phyloP scores from a whole-genome alignment of 1,140 invertebrate genomes.

The Dendroctonus valens region DNA sequence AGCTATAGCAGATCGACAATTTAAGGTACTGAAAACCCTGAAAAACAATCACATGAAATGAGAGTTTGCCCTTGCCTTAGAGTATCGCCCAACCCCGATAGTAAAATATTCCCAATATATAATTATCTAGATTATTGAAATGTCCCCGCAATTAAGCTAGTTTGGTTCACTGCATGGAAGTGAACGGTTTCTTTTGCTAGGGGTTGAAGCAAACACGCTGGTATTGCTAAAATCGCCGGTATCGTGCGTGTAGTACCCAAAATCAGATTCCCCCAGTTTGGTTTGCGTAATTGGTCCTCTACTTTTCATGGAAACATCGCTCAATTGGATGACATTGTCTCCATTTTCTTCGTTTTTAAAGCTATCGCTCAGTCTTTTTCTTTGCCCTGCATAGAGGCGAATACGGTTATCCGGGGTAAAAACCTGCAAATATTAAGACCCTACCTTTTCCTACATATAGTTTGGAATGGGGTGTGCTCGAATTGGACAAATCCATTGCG shows the following conservation, averaged over 20 bases:
- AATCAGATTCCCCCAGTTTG: slow-evolving; percentile 33
- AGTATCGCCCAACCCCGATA: too few relatives aligned
- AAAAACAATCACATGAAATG: too few relatives aligned
- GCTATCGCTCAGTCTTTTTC: slow-evolving; percentile 49
- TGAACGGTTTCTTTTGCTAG: slow-evolving; percentile 34
- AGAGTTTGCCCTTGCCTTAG: too few relatives aligned
- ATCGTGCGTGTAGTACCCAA: slow-evolving; percentile 38
- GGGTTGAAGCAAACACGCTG: slow-evolving; percentile 43
- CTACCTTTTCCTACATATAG: slow-evolving; percentile 36
- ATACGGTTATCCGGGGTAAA: slow-evolving; percentile 2
- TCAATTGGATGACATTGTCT: slow-evolving; percentile 27
- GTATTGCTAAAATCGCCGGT: slow-evolving; percentile 19
- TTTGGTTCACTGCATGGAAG: too few relatives aligned
- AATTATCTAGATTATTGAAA: too few relatives aligned
- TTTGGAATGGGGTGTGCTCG: slow-evolving; percentile 44
- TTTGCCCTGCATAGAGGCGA: slow-evolving; percentile 32
- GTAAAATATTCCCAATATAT: too few relatives aligned
- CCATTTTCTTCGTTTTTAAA: slow-evolving; percentile 40
- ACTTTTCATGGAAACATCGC: slow-evolving; percentile 15
- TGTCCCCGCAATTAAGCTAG: too few relatives aligned
- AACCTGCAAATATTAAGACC: background rate
- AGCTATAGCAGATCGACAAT: too few relatives aligned
- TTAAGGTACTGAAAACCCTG: too few relatives aligned
- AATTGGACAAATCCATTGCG: slow-evolving; percentile 44
- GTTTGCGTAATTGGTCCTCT: slow-evolving; percentile 30